These are phyloP conservation scores for Petromus typicus DNA, from an alignment of 2,113 vertebrate genomes.

Conservation along the genomic window DNA sequence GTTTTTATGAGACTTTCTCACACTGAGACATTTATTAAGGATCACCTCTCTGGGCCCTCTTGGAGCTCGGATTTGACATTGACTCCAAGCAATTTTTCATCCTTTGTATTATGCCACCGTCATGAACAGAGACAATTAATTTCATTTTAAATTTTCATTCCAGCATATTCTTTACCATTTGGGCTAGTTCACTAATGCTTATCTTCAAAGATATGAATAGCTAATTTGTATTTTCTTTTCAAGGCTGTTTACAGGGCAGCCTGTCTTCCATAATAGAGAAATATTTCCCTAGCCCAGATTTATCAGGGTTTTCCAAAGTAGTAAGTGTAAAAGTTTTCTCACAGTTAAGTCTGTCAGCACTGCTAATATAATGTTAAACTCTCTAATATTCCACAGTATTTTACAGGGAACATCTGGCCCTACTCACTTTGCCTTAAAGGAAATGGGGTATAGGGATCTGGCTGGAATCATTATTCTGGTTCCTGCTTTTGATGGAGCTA, in stretches of 20 bases:
- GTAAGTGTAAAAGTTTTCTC: not conserved
- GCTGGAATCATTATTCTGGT: not conserved
- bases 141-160: not conserved
- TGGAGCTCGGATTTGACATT: not conserved
- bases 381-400: not conserved
- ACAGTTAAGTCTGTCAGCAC: not conserved
- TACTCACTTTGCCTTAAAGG: not conserved
- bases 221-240: not conserved
- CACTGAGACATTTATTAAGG: not conserved
- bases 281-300: not conserved
- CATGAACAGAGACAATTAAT: not conserved
- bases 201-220: not conserved
- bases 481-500: not conserved
- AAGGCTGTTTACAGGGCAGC: not conserved
- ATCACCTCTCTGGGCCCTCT: not conserved
- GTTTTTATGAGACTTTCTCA: not conserved
- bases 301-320: not conserved
- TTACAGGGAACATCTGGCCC: not conserved
- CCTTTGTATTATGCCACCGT: not conserved
- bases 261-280: not conserved
- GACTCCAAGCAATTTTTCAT: not conserved
- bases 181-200: accelerated
- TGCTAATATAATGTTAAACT: not conserved
- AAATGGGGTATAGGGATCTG: not conserved
- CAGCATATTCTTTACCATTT: not conserved